These are phyloP conservation scores for Hyposoter didymator DNA, from an alignment of 2,888 invertebrate species.

Conservation along the genomic window DNA sequence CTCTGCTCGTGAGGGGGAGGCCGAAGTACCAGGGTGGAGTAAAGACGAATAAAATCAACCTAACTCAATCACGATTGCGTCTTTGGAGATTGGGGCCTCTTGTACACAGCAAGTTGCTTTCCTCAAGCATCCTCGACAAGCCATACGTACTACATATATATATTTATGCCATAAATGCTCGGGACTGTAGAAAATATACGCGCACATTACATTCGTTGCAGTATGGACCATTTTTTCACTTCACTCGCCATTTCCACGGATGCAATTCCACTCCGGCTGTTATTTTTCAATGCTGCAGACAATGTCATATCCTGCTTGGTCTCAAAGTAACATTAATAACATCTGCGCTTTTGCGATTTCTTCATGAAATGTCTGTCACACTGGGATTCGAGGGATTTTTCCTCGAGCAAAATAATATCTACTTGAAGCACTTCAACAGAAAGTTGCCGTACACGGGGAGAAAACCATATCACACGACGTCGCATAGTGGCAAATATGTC, in stretches of 20 bases:
- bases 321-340: slow-evolving; percentile 13
- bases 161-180: background rate
- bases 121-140: slow-evolving; percentile 71
- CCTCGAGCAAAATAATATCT: background rate
- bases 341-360: background rate
- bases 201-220: background rate
- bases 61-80: slow-evolving; percentile 83
- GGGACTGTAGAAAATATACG: background rate
- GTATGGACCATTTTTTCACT: slow-evolving; percentile 64
- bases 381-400: background rate
- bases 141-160: slow-evolving; percentile 22
- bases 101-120: slow-evolving; percentile 73
- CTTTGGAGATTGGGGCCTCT: slow-evolving; percentile 77
- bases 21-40: slow-evolving; percentile 75
- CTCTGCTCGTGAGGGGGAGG: slow-evolving; percentile 38
- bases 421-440: background rate
- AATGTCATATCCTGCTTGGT: slow-evolving; percentile 9
- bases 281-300: slow-evolving; percentile 16
- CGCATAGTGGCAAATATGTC: no score
- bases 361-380: background rate
- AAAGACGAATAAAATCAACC: slow-evolving; percentile 83
- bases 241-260: background rate
- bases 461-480: no score
- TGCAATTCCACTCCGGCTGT: background rate
- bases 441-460: background rate